A percentile compares a stretch with the other conserved stretches of the same genome.
These are phyloP conservation scores for Neodiprion virginianus DNA, from an alignment of 1,140 invertebrate genomes.

Conservation along the genomic window DNA sequence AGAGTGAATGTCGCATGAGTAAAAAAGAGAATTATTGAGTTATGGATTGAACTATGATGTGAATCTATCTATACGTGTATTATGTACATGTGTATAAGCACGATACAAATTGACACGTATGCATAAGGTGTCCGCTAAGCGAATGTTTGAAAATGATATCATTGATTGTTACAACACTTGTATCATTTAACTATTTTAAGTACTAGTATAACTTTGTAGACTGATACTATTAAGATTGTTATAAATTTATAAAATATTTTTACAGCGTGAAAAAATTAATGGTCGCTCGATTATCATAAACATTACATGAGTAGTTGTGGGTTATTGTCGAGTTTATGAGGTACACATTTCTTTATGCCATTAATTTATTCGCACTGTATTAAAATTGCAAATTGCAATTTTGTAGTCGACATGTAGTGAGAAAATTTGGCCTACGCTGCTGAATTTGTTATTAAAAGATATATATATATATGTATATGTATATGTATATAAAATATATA, in stretches of 20 bases:
- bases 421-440: neutral
- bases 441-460: conserved; percentile 38
- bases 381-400: conserved; percentile 42
- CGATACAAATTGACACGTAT: conserved; percentile 22
- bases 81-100: conserved; percentile 36
- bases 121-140: neutral
- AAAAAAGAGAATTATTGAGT: conserved; percentile 45
- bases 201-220: conserved; percentile 58
- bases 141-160: conserved; percentile 12
- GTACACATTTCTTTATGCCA: neutral
- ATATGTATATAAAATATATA: conserved; percentile 52
- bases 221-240: conserved; percentile 58
- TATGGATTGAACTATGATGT: conserved; percentile 32
- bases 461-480: conserved; percentile 39
- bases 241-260: conserved; percentile 37
- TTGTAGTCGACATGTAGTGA: conserved; percentile 53
- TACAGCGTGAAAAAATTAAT: conserved; percentile 32
- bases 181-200: conserved; percentile 20
- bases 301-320: conserved; percentile 33
- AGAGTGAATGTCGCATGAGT: conserved; percentile 42
- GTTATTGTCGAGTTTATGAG: conserved; percentile 28
- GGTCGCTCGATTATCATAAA: conserved; percentile 41
- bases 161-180: neutral
- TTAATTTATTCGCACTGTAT: neutral
- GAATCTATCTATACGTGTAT: conserved; percentile 28